Base-by-base conservation (phyloP, 2,797 vertebrate species). In the Sebastes umbrosus region DNA sequence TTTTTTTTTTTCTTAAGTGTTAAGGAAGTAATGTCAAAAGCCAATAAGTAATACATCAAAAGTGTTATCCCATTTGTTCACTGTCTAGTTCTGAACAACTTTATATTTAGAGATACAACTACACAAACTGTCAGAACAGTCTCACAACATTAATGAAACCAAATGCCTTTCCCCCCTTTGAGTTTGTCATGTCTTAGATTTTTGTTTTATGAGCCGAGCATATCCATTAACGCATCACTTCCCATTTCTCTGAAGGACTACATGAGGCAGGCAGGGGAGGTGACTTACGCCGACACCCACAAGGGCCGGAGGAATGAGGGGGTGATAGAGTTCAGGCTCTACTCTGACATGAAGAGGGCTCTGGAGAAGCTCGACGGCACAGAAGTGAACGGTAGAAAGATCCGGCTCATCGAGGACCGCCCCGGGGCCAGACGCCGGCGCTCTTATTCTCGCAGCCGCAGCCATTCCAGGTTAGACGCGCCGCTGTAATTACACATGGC, bases 221-320 rank as follows among this genome's bases (percentile, higher is more conserved):
- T 27, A 20, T 58, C 27, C 4, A 20, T 8, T 6, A 25, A 52
- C 6, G 46, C n/a, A 1, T 11, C 20, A 3, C 13, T n/a, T 67
- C 55, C 6, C 13, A 0, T 92, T 82, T 83, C 22, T 77, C n/a
- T 43, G 50, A 84, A 99, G 98, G 98, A 99, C 94, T 99, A 99
- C 94, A 99, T 99, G 98, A 97, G 98, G 89, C 98, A 99, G 94
- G 98, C 98, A n/a, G 98, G 98, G 78, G 98, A 99, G 89, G 98
- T 99, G 87, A 99, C 98, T 2, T 99, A 99, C 71, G 97, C 98
- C 22, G 98, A 99, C 95, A 98, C 98, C 89, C 98, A 99, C 91
- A 98, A 98, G 88, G 97, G 97, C 59, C 96, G 98, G 39, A 97
- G 96, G 94, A 99, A 99, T 52, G 98, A 99, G 94, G 98, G 98